Percentiles rank a stretch among this genome's conserved stretches.
Conservation (phyloP, 1,140 invertebrate species). For the Apis cerana region DNA sequence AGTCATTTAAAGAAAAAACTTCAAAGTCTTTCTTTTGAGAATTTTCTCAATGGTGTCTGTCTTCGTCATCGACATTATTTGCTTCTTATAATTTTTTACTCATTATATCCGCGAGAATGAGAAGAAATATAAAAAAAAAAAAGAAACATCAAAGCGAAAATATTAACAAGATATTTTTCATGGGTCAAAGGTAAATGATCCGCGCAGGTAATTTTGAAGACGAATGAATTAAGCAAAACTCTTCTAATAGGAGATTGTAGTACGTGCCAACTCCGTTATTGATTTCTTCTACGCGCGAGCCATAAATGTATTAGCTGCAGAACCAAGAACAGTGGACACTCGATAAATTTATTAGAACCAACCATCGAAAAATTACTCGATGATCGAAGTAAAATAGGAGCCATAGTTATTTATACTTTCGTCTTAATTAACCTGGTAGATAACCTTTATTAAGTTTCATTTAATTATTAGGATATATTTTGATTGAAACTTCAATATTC, state of each 20-base stretch:
- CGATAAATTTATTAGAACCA: neutral
- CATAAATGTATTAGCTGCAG: neutral
- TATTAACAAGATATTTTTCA: neutral
- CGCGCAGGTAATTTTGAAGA: conserved; percentile 22
- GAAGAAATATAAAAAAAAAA: too few species aligned
- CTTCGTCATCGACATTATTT: too few species aligned
- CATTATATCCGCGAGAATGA: too few species aligned
- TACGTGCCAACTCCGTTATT: conserved; percentile 46
- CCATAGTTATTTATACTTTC: neutral
- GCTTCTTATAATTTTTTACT: too few species aligned
- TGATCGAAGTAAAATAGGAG: neutral
- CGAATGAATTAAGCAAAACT: conserved; percentile 45
- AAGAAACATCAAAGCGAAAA: neutral
- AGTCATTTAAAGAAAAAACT: too few species aligned
- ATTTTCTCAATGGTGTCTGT: too few species aligned
- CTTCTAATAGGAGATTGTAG: conserved; percentile 19
- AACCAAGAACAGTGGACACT: neutral
- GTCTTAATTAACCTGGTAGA: neutral
- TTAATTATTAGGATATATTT: neutral
- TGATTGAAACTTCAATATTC: too few species aligned
- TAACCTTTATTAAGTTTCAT: neutral
- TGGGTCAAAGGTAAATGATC: conserved; percentile 61
- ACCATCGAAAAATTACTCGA: neutral
- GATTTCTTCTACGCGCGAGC: conserved; percentile 25
- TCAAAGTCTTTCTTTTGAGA: too few species aligned